Conservation (phyloP, 2,888 invertebrate genomes). For the Hypselothyrea guttata region DNA sequence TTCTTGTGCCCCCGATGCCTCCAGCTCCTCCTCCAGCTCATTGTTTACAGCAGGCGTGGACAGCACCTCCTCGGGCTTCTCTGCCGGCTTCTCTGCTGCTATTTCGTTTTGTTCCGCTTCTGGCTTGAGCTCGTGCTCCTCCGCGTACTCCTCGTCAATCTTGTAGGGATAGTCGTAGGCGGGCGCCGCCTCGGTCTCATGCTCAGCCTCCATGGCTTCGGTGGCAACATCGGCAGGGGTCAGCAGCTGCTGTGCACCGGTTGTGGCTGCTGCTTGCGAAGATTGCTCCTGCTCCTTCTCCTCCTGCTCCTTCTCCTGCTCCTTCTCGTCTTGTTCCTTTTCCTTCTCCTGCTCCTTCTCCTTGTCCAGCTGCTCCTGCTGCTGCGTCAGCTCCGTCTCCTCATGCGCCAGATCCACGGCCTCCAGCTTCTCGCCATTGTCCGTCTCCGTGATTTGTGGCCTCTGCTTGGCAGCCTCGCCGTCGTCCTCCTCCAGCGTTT, state of each 20-base stretch:
- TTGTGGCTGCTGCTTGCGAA: constrained; percentile 28
- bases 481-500: constrained; percentile 77
- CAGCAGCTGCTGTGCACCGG: constrained; percentile 56
- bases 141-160: constrained; percentile 77
- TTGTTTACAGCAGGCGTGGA: constrained; percentile 11
- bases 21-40: constrained; percentile 29
- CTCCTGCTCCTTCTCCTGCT: constrained; percentile 14
- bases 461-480: constrained; percentile 39
- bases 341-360: constrained; percentile 3
- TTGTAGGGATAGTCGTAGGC: constrained; percentile 80
- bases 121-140: constrained; percentile 57
- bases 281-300: constrained; percentile 5
- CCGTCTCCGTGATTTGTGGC: constrained; percentile 41
- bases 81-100: constrained; percentile 7
- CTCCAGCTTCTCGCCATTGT: constrained; percentile 53
- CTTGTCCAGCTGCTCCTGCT: constrained; percentile 30
- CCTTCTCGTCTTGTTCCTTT: constrained; percentile 9
- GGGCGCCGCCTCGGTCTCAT: constrained; percentile 47
- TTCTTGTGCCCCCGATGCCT: constrained; percentile 60
- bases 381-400: constrained; percentile 59
- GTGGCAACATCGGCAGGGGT: constrained; percentile 60
- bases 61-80: constrained; percentile 4
- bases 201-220: constrained; percentile 48
- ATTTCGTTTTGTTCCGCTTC: constrained; percentile 27
- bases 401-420: constrained; percentile 58